These are phyloP conservation scores for Yponomeuta malinellus DNA, from an alignment of 2,888 invertebrate species.

Conservation along the genomic window DNA sequence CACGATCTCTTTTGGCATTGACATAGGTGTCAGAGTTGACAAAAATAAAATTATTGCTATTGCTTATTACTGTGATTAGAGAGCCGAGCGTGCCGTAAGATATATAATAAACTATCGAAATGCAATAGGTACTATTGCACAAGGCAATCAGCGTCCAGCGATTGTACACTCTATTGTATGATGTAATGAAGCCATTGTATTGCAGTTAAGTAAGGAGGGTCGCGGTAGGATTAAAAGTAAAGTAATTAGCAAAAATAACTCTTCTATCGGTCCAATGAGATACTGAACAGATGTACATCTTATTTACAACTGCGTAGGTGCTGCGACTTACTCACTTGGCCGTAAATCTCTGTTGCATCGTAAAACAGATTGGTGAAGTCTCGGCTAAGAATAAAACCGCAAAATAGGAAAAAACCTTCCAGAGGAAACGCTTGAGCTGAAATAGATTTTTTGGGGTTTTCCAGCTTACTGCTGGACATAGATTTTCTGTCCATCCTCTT, in stretches of 20 bases:
- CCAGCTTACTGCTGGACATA: too few species aligned
- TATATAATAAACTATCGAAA: background rate
- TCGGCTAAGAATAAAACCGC: background rate
- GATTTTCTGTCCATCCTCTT: too few species aligned
- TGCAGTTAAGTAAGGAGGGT: background rate
- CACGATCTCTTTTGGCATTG: too few species aligned
- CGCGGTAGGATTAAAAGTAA: background rate
- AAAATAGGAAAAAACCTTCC: background rate
- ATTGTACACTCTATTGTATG: background rate
- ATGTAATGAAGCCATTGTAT: background rate
- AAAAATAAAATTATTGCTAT: too few species aligned
- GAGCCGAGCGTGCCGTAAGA: background rate
- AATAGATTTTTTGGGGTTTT: too few species aligned
- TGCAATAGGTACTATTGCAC: background rate
- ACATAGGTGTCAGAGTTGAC: too few species aligned
- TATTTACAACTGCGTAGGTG: background rate
- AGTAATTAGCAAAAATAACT: background rate
- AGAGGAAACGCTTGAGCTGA: too few species aligned
- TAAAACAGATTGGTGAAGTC: background rate
- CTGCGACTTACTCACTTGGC: background rate
- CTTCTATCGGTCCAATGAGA: background rate
- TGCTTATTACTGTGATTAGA: too few species aligned
- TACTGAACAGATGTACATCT: background rate
- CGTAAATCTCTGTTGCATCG: background rate
- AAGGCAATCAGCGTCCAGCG: background rate